Conservation (phyloP, 2,113 vertebrate species). For the Oryzias celebensis region DNA sequence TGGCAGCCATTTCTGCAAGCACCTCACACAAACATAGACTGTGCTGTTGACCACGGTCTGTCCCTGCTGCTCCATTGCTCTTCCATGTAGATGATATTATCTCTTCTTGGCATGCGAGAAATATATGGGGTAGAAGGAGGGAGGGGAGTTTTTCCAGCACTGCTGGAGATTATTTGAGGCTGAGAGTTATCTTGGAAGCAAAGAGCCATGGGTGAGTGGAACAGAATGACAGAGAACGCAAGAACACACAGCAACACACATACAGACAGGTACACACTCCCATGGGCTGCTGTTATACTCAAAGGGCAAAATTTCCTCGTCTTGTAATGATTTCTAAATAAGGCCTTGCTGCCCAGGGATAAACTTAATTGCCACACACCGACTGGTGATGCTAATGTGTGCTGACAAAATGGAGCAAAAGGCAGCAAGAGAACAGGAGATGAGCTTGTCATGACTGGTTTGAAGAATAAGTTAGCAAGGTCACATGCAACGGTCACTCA, state of each 20-base stretch:
- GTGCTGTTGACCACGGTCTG: slow-evolving; percentile 16
- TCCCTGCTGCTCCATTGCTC: slow-evolving; percentile 28
- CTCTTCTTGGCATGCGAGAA: slow-evolving; percentile 15
- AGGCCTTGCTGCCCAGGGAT: slow-evolving; percentile 70
- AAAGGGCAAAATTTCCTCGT: slow-evolving; percentile 63
- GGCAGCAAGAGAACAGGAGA: slow-evolving; percentile 7
- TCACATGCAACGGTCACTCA: slow-evolving; percentile 29
- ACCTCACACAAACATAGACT: neutral
- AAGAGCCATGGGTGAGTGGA: slow-evolving; percentile 54
- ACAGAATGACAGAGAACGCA: slow-evolving; percentile 34
- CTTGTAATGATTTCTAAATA: slow-evolving; percentile 80
- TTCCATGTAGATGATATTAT: slow-evolving; percentile 51
- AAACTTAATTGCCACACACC: slow-evolving; percentile 75
- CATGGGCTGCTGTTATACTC: slow-evolving; percentile 53
- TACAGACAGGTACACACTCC: slow-evolving; percentile 17
- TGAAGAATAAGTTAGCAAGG: slow-evolving; percentile 50
- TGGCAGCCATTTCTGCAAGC: slow-evolving; percentile 10
- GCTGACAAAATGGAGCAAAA: slow-evolving; percentile 60
- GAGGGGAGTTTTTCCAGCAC: slow-evolving; percentile 28
- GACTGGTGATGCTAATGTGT: slow-evolving; percentile 73
- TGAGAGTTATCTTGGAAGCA: slow-evolving; percentile 50
- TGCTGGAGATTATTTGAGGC: slow-evolving; percentile 38
- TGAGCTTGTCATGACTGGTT: slow-evolving; percentile 48
- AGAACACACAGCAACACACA: slow-evolving; percentile 12
- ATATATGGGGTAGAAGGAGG: slow-evolving; percentile 7